Evolutionary conservation across 2,888 invertebrate genomes (phyloP).

Genomic region (Coecobrya sp.): DNA sequence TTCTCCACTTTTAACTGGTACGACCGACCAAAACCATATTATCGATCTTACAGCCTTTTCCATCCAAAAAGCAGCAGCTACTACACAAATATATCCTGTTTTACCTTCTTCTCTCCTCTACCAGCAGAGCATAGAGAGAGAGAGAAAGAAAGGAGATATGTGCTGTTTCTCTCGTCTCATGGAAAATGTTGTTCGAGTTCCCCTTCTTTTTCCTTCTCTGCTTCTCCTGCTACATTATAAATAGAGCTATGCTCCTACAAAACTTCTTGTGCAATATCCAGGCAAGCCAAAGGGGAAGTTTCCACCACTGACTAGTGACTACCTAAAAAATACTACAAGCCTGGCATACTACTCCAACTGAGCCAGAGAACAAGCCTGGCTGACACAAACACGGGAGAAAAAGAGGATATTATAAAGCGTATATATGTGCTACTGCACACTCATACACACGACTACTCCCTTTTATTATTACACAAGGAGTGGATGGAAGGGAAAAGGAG

Average conservation of each 20-base stretch:
- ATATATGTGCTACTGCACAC: background rate
- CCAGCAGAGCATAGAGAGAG: background rate
- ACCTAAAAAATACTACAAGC: background rate
- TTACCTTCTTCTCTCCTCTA: constrained; percentile 35
- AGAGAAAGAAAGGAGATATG: constrained; percentile 35
- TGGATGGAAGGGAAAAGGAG: background rate
- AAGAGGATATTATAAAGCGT: constrained; percentile 34
- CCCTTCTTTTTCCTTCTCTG: constrained; percentile 43
- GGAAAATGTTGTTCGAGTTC: constrained; percentile 62
- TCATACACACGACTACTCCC: constrained; percentile 21
- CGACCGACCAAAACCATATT: constrained; percentile 59
- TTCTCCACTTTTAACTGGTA: constrained; percentile 10
- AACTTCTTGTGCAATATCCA: constrained; percentile 53
- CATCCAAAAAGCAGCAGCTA: constrained; percentile 1
- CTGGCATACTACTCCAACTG: constrained; percentile 22
- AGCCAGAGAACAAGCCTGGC: background rate
- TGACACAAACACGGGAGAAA: constrained; percentile 48
- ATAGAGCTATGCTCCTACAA: constrained; percentile 47
- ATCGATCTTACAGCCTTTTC: constrained; percentile 51
- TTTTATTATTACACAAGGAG: constrained; percentile 27
- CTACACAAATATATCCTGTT: constrained; percentile 23
- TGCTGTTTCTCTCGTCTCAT: background rate
- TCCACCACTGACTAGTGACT: background rate
- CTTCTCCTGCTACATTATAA: constrained; percentile 62
- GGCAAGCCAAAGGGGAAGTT: constrained; percentile 66